Evolutionary conservation across 2,888 invertebrate species (phyloP).

Genomic region (Julus scanicus): DNA sequence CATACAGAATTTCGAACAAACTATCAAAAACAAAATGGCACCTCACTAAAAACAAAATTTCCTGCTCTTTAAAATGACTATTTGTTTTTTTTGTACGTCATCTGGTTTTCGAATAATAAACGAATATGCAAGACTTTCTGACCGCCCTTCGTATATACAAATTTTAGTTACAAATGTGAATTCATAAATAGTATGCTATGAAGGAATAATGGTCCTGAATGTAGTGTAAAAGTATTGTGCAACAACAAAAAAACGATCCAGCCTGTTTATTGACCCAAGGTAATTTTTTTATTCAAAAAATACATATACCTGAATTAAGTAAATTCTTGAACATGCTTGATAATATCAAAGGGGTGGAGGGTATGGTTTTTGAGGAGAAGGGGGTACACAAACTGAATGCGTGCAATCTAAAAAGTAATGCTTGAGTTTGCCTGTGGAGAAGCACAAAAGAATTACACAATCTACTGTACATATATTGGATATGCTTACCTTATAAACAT

Average conservation of each 20-base stretch:
- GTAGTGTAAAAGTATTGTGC: too few relatives aligned
- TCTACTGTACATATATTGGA: conserved; percentile 7
- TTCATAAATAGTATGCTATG: too few relatives aligned
- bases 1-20: too few relatives aligned
- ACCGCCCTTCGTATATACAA: too few relatives aligned
- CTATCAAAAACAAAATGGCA: too few relatives aligned
- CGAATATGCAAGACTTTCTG: too few relatives aligned
- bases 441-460: conserved; percentile 12
- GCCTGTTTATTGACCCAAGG: conserved; percentile 30
- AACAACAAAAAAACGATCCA: not conserved
- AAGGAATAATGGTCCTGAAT: too few relatives aligned
- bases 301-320: conserved; percentile 24
- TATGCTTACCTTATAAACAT: conserved; percentile 44
- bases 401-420: not conserved
- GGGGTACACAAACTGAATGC: not conserved
- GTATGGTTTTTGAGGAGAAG: conserved; percentile 19
- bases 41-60: too few relatives aligned
- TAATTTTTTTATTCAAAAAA: conserved; percentile 37
- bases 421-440: not conserved
- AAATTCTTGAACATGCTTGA: not conserved
- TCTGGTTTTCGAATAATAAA: too few relatives aligned
- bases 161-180: too few relatives aligned
- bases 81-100: too few relatives aligned
- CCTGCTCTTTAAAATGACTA: too few relatives aligned
- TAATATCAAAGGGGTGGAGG: conserved; percentile 1